phyloP scores from a whole-genome alignment of 2,797 vertebrate species.

The Emys orbicularis region DNA sequence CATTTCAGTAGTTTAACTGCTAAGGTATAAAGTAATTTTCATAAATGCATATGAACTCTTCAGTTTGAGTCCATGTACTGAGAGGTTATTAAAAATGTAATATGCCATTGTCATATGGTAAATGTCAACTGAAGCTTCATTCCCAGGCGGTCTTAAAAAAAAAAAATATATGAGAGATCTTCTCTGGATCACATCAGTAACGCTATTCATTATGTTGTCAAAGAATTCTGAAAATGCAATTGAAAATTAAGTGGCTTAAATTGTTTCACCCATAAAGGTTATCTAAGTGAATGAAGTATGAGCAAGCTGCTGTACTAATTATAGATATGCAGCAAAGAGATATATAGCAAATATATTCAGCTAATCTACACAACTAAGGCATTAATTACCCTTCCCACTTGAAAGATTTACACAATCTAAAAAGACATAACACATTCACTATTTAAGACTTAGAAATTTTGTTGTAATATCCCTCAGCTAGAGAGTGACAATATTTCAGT shows the following conservation, averaged over 20 bases:
- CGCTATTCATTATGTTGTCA: fast-evolving
- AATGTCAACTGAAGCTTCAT: not conserved
- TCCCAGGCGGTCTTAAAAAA: not conserved
- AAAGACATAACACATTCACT: too few relatives aligned
- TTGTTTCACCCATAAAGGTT: not conserved
- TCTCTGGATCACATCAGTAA: not conserved
- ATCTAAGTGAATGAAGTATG: not conserved
- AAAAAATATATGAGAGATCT: not conserved
- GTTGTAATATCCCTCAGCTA: not conserved
- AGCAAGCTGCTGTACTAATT: slow-evolving; percentile 37
- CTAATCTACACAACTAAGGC: not conserved
- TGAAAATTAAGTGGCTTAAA: not conserved
- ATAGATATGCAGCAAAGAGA: not conserved
- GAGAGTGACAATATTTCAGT: not conserved
- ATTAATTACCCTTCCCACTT: not conserved
- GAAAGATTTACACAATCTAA: not conserved
- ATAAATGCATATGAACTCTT: not conserved
- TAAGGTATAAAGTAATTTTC: not conserved
- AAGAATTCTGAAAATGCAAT: slow-evolving; percentile 14
- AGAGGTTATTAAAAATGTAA: not conserved
- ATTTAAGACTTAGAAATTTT: too few relatives aligned
- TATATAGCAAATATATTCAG: not conserved
- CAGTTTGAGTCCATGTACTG: not conserved
- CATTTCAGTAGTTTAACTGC: not conserved
- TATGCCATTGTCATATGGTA: not conserved